Conservation (phyloP, 2,797 vertebrate species). For the Apogon talboti region DNA sequence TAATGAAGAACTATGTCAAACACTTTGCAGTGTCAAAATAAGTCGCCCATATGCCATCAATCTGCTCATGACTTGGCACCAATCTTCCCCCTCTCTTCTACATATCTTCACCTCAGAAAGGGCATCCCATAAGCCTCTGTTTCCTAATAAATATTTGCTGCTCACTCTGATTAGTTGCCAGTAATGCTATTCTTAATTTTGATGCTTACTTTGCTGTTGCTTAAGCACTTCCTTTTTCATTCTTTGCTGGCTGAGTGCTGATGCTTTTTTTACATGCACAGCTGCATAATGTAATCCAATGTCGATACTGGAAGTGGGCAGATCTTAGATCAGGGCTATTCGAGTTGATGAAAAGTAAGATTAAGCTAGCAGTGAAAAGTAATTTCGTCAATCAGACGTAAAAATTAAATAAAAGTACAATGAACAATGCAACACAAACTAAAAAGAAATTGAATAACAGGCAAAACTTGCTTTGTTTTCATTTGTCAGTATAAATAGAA, state of each 20-base stretch:
- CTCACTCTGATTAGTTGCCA: conserved; percentile 1
- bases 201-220: neutral
- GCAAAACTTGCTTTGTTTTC: no score
- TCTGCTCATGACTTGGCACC: conserved; percentile 18
- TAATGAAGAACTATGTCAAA: conserved; percentile 1
- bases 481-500: no score
- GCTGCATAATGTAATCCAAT: conserved; percentile 2
- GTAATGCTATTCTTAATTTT: neutral
- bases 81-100: neutral
- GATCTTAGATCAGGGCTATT: neutral
- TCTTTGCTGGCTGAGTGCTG: conserved; percentile 2
- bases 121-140: no score
- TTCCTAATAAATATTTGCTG: neutral
- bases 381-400: no score
- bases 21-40: conserved; percentile 10
- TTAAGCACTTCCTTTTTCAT: conserved; percentile 37
- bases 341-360: no score
- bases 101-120: no score
- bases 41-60: conserved; percentile 4
- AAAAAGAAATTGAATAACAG: no score
- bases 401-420: no score
- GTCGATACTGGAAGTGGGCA: conserved; percentile 8
- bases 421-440: no score
- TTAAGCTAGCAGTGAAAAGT: no score
- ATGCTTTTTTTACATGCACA: neutral